Evolutionary conservation across 1,140 invertebrate genomes (phyloP), one percentile per base, ranked within the genome.

Genomic region (Sarcophaga peregrina): DNA sequence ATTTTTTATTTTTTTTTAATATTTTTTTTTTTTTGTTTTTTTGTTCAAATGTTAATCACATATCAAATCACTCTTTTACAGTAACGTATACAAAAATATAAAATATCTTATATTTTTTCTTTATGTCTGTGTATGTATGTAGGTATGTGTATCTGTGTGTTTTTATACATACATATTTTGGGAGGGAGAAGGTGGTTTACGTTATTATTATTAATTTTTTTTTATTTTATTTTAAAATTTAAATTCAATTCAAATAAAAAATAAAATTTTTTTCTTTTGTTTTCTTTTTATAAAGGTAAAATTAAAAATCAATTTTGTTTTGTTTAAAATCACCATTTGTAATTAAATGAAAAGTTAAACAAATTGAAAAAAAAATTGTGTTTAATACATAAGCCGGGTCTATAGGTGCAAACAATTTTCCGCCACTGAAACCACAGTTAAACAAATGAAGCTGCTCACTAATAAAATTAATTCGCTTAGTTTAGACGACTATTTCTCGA

Each of bases 51-150:
- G 62, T 68, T 68, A 62, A 68, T 68, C 62, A 68, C 62, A 68
- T 68, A 68, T 68, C 17, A 68, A 68, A 68, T 68, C 62, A 68
- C 62, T 68, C 62, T 68, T 68, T 68, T 68, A 87, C 85, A 88
- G 85, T 88, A 88, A 87, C 87, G 87, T 88, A 88, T 88, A 88
- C 87, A 88, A 88, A n/a, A 88, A 88, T 88, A 88, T 85, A 88
- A 68, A 68, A 68, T 68, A 68, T 68, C 58, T 68, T 17, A 68
- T 37, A 37, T 37, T 68, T 58, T 58, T 37, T 37, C 1, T 37
- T n/a, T n/a, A n/a, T n/a, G n/a, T n/a, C n/a, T n/a, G 52, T 62
- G 58, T 17, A 17, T n/a, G n/a, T n/a, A n/a, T 37, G 17, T 68
- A 1, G 4, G 54, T 15, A 4, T 37, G 25, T 2, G 25, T 37